These are phyloP conservation scores for Rugalucina vietnamica DNA, from an alignment of 2,888 invertebrate genomes.

Conservation along the genomic window DNA sequence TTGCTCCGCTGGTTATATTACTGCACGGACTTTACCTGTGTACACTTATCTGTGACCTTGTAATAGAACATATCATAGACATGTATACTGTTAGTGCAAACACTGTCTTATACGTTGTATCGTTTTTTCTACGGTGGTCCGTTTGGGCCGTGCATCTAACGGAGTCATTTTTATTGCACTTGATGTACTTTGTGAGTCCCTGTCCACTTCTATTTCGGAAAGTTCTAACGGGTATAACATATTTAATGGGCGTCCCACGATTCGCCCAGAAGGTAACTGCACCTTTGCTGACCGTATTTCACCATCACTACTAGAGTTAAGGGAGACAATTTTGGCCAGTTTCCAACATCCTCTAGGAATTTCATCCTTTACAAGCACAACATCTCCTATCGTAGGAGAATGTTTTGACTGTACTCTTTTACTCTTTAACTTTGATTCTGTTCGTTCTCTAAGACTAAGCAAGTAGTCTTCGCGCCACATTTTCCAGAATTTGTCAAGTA, in stretches of 20 bases:
- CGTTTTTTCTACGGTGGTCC: slow-evolving; percentile 9
- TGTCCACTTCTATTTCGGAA: too few species aligned
- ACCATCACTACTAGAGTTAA: slow-evolving; percentile 12
- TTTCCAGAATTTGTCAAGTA: slow-evolving; percentile 28
- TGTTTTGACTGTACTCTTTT: slow-evolving; percentile 13
- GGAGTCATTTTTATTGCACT: not conserved
- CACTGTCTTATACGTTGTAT: not conserved
- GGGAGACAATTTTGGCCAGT: slow-evolving; percentile 3
- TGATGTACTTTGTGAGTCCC: not conserved
- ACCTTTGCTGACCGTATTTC: slow-evolving; percentile 27
- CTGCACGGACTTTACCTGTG: not conserved
- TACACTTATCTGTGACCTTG: not conserved
- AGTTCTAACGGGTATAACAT: slow-evolving; percentile 18
- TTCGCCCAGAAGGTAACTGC: slow-evolving; percentile 16
- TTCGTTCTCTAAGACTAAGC: slow-evolving; percentile 24
- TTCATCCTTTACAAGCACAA: slow-evolving; percentile 27
- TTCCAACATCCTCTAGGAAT: slow-evolving; percentile 24
- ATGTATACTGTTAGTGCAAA: not conserved
- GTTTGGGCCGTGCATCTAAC: not conserved
- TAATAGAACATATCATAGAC: not conserved
- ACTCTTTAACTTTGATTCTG: not conserved
- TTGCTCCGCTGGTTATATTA: not conserved
- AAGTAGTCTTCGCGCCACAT: slow-evolving; percentile 36
- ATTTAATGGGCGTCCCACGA: slow-evolving; percentile 25
- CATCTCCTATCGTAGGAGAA: slow-evolving; percentile 11